phyloP scores from a whole-genome alignment of 2,113 vertebrate genomes.

The Narcine bancroftii region DNA sequence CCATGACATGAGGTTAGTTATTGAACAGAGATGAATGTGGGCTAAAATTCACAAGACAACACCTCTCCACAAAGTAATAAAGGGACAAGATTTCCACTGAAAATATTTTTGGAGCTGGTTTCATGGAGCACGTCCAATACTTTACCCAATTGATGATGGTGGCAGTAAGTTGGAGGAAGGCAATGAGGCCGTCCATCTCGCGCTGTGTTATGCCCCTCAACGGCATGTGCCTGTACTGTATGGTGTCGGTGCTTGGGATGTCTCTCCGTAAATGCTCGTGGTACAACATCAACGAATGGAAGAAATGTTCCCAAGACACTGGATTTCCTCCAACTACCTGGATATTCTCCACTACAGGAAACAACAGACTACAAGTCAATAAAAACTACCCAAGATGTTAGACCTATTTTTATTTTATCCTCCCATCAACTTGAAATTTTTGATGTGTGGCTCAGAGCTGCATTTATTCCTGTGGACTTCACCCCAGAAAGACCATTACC shows the following conservation, averaged over 20 bases:
- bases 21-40: not conserved
- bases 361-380: not conserved
- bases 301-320: slow-evolving; percentile 97
- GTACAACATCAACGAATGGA: slow-evolving; percentile 92
- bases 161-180: slow-evolving; percentile 81
- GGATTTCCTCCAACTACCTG: slow-evolving; percentile 81
- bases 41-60: not conserved
- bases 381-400: not conserved
- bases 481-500: not conserved
- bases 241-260: slow-evolving; percentile 76
- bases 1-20: not conserved
- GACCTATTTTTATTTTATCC: not conserved
- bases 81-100: not conserved
- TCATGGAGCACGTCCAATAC: not conserved
- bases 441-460: not conserved
- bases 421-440: not conserved
- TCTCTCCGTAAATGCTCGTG: slow-evolving; percentile 88
- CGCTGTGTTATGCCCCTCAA: slow-evolving; percentile 89
- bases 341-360: slow-evolving; percentile 75
- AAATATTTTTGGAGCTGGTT: not conserved
- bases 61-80: not conserved
- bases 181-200: slow-evolving; percentile 85
- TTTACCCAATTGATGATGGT: slow-evolving; percentile 85
- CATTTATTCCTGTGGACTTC: not conserved
- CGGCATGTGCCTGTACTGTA: slow-evolving; percentile 83